These are phyloP conservation scores for Formica exsecta DNA, from an alignment of 1,140 invertebrate genomes.

Conservation along the genomic window DNA sequence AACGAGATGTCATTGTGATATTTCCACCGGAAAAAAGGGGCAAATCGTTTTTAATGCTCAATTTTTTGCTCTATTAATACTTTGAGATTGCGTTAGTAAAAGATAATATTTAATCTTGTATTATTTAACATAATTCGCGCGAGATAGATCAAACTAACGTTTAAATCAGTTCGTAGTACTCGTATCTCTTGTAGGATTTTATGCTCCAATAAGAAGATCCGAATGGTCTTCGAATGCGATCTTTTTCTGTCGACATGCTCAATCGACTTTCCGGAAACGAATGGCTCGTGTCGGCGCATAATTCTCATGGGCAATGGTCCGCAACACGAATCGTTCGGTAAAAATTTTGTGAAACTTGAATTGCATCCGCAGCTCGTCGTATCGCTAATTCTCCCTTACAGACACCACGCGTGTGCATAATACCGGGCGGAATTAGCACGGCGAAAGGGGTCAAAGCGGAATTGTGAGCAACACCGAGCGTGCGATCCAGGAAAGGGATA, in stretches of 20 bases:
- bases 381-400: constrained; percentile 43
- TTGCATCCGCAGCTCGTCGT: constrained; percentile 11
- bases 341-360: constrained; percentile 70
- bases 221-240: constrained; percentile 27
- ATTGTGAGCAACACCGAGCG: constrained; percentile 40
- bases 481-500: constrained; percentile 34
- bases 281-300: constrained; percentile 72
- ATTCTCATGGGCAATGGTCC: constrained; percentile 74
- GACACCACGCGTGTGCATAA: constrained; percentile 1
- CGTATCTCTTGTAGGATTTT: constrained; percentile 1
- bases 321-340: constrained; percentile 67
- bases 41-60: not conserved
- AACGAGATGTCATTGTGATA: not conserved
- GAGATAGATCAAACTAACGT: not conserved
- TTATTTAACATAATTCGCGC: constrained; percentile 13
- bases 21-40: not conserved
- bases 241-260: constrained; percentile 60
- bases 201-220: constrained; percentile 24
- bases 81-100: not conserved
- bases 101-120: constrained; percentile 1
- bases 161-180: constrained; percentile 5
- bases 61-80: not conserved
- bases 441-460: constrained; percentile 36
- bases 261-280: constrained; percentile 74
- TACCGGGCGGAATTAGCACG: constrained; percentile 35